phyloP scores from a whole-genome alignment of 2,888 invertebrate genomes.

The Scaptomyza caliginosa region DNA sequence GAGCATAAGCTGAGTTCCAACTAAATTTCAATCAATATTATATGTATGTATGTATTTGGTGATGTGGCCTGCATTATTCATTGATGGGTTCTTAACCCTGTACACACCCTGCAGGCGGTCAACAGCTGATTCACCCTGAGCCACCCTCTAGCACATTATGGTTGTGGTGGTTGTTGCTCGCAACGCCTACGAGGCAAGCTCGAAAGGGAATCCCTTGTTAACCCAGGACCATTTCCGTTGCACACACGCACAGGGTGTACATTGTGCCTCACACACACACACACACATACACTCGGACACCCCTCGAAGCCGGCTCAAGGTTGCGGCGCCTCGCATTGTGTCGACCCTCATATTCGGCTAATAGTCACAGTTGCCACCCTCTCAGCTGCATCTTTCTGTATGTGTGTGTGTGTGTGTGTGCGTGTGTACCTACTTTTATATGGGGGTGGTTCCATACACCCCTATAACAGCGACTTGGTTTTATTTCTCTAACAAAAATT shows the following conservation, averaged over 20 bases:
- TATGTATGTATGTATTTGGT: neutral
- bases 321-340: constrained; percentile 18
- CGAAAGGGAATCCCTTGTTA: constrained; percentile 27
- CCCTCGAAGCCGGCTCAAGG: constrained; percentile 18
- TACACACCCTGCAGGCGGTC: neutral
- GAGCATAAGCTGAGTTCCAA: neutral
- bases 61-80: constrained; percentile 26
- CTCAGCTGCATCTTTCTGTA: neutral
- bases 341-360: constrained; percentile 48
- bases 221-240: constrained; percentile 47
- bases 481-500: constrained; percentile 24
- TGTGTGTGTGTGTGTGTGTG: constrained; percentile 5
- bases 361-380: constrained; percentile 15
- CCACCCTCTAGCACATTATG: constrained; percentile 18
- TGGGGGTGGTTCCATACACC: constrained; percentile 35
- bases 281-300: neutral
- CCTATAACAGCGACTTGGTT: constrained; percentile 18
- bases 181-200: constrained; percentile 1
- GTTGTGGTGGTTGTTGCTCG: constrained; percentile 22
- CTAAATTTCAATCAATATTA: neutral
- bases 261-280: neutral
- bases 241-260: constrained; percentile 25
- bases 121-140: constrained; percentile 56
- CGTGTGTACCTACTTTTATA: neutral
- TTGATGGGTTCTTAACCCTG: neutral